Evolutionary conservation across 2,797 vertebrate genomes (phyloP), one percentile per base, ranked within the genome.

Genomic region (Hyperoplus immaculatus): DNA sequence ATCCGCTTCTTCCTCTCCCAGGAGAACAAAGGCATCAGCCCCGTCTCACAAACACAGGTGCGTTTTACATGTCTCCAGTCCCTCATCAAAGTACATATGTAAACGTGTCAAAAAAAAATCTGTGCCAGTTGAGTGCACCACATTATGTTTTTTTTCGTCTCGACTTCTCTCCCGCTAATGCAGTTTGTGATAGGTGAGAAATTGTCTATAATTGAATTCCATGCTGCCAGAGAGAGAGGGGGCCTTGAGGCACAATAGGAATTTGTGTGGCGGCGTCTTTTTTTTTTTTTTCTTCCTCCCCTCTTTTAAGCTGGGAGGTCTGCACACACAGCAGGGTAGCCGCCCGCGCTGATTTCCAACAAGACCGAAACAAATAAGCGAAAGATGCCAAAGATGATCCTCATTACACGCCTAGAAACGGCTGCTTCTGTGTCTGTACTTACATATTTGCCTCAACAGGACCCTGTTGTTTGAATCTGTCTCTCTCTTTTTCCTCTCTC

Each of bases 1-100:
- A 96, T 99, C 38, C 97, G 97, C 59, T 99, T 99, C 94, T 99
- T 99, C 92, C 96, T 99, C 41, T 99, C 97, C 0, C 98, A 98
- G 85, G 97, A 99, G 60, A 98, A 95, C 94, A 98, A 97, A 87
- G 96, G 95, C 56, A 87, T 94, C 12, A 96, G 91, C 75, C 95
- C 97, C 0, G 94, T 99, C 51, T 95, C 96, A 3, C 97, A 98
- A 9, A 97, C 98, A 5, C 98, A 99, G 95, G 98, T 98, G 86
- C 82, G 93, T 72, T 14, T 13, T 36, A 59, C 69, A 8, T 4
- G n/a, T 70, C 38, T 47, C 39, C 14, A 45, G 54, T 18, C 53
- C 18, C 62, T 29, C 29, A 3, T 29, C 29, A 29, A 29, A 29
- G 29, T 29, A 29, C 29, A 29, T 11, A 49, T 51, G 64, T 65